Conservation (phyloP, 2,113 vertebrate genomes). For the Petaurus breviceps region DNA sequence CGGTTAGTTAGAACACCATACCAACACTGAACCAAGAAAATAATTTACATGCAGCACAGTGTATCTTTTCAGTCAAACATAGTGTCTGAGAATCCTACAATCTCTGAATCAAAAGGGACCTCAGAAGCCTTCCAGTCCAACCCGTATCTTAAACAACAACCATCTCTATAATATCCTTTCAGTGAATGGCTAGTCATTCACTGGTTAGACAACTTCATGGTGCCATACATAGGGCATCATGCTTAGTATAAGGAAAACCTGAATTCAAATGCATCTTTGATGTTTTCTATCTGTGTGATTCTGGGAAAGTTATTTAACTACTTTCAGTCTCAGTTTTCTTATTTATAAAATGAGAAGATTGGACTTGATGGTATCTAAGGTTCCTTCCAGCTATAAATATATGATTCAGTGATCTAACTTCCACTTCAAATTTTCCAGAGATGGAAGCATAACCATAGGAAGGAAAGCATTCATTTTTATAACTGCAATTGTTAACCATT, state of each 20-base stretch:
- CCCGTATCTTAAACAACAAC: background rate
- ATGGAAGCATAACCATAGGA: background rate
- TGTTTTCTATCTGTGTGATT: background rate
- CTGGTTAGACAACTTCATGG: background rate
- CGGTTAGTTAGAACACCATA: conserved; percentile 32
- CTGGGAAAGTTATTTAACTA: background rate
- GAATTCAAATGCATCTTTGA: background rate
- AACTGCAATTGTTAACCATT: background rate
- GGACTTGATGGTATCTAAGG: background rate
- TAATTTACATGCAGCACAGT: background rate
- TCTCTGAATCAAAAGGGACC: background rate
- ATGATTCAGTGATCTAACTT: background rate
- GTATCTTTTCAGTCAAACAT: background rate
- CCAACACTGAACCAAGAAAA: conserved; percentile 8
- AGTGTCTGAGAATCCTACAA: background rate
- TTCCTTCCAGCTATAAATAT: background rate
- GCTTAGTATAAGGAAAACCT: background rate
- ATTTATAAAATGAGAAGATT: background rate
- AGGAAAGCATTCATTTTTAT: background rate
- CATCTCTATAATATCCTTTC: background rate
- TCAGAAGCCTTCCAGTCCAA: background rate
- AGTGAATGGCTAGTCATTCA: background rate
- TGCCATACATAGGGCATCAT: background rate
- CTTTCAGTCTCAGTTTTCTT: background rate
- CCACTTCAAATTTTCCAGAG: background rate